Percentiles rank a stretch among this genome's conserved stretches.
These are phyloP conservation scores for Phenacoccus solenopsis DNA, from an alignment of 1,140 invertebrate species.

Conservation along the genomic window DNA sequence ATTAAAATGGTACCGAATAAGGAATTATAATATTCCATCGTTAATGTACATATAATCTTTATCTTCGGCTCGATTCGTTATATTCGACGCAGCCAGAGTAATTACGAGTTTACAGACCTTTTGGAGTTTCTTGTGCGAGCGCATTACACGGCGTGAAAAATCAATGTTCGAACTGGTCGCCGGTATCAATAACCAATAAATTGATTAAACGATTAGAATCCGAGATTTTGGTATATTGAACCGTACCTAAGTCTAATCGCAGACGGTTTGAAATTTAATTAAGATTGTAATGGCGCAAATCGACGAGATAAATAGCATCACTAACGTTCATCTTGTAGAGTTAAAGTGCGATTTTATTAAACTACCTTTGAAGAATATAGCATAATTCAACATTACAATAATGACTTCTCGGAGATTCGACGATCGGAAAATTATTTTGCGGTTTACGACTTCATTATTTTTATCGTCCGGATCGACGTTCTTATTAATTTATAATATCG, in stretches of 20 bases:
- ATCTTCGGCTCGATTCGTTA: not conserved
- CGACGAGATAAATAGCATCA: not conserved
- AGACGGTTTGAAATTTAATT: not conserved
- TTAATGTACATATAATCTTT: not conserved
- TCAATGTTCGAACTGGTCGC: not conserved
- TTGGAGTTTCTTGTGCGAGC: no score
- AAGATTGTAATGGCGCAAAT: not conserved
- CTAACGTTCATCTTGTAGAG: not conserved
- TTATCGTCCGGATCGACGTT: not conserved
- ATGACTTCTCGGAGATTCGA: not conserved
- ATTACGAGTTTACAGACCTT: not conserved
- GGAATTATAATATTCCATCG: not conserved
- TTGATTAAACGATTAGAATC: not conserved
- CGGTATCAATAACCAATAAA: not conserved
- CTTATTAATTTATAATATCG: no score
- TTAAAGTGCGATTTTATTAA: not conserved
- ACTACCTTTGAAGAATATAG: not conserved
- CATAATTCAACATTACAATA: not conserved
- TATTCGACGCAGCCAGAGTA: not conserved
- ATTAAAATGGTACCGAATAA: not conserved
- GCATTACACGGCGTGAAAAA: not conserved
- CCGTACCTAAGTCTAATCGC: not conserved
- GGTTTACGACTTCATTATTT: conserved; percentile 2
- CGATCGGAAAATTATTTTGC: not conserved
- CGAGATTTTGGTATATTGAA: not conserved